Base-by-base conservation (phyloP, 2,888 invertebrate genomes). In the Coelinius sp. region DNA sequence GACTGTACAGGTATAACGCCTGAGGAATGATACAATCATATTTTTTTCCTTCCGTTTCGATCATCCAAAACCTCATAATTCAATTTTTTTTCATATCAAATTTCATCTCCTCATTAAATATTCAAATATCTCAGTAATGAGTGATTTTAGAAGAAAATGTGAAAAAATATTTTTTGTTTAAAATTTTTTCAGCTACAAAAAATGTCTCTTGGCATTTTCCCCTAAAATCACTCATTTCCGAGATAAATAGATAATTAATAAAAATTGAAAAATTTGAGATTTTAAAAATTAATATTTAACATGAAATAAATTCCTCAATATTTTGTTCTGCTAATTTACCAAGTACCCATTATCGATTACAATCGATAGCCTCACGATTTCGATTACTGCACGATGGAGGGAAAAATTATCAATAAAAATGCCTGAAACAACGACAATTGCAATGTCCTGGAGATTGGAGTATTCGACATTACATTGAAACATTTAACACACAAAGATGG, bases 401-500 rank as follows among this genome's bases (percentile, higher is more conserved):
- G 24, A 7, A 27, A 56, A 56, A 56, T 53, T 12, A 25, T 25
- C 53, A 53, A 53, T 53, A 1, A 53, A 25, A 53, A 25, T 25
- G 27, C 17, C n/a, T 14, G 56, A 17, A 53, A 24, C n/a, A 14
- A 27, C 25, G 53, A 56, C 17, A 56, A 56, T 56, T 56, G 56
- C 27, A 56, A 8, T 49, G n/a, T 17, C 25, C n/a, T 25, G 25
- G 56, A 56, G 56, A 31, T 27, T 20, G 31, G 27, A 56, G 56
- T 56, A 31, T 52, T 52, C 10, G 12, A 52, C n/a, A n/a, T 31
- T 56, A 27, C 31, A n/a, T 27, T 27, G 27, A 56, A 56, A 25
- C n/a, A 17, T 59, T 59, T 59, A 56, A 53, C 53, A 53, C 53
- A 53, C 53, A 24, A 31, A 59, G 59, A 59, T 59, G 59, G 59